These are phyloP conservation scores for Peromyscus californicus DNA, from an alignment of 2,113 vertebrate species.

Conservation along the genomic window DNA sequence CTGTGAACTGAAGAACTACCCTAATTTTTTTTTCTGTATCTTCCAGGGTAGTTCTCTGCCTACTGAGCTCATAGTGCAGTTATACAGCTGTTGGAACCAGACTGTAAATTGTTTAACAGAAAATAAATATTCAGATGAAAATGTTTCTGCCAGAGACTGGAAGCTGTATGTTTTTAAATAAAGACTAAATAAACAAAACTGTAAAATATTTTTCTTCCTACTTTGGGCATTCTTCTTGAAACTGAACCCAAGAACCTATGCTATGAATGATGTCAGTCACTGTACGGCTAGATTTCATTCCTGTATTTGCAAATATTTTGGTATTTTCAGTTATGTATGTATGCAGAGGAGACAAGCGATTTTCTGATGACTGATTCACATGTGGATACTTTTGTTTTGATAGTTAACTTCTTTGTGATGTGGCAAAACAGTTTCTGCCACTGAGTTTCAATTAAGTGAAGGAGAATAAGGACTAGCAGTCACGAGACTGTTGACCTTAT, in stretches of 20 bases:
- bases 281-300: not conserved
- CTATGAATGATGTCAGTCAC: not conserved
- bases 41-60: not conserved
- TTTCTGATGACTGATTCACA: not conserved
- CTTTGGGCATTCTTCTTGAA: not conserved
- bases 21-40: not conserved
- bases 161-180: not conserved
- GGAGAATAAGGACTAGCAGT: conserved; percentile 12
- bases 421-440: not conserved
- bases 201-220: not conserved
- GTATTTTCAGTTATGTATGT: not conserved
- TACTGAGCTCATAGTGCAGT: not conserved
- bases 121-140: not conserved
- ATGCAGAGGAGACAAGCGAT: not conserved
- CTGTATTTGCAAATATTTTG: conserved; percentile 15
- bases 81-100: not conserved
- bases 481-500: conserved; percentile 23
- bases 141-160: not conserved
- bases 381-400: conserved; percentile 43
- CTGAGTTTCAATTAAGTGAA: conserved; percentile 36
- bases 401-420: not conserved
- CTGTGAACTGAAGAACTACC: not conserved
- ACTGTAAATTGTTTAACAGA: not conserved
- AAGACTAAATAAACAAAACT: not conserved
- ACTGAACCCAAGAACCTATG: not conserved